These are phyloP conservation scores for Mobula hypostoma DNA, from an alignment of 2,113 vertebrate genomes.

Conservation along the genomic window DNA sequence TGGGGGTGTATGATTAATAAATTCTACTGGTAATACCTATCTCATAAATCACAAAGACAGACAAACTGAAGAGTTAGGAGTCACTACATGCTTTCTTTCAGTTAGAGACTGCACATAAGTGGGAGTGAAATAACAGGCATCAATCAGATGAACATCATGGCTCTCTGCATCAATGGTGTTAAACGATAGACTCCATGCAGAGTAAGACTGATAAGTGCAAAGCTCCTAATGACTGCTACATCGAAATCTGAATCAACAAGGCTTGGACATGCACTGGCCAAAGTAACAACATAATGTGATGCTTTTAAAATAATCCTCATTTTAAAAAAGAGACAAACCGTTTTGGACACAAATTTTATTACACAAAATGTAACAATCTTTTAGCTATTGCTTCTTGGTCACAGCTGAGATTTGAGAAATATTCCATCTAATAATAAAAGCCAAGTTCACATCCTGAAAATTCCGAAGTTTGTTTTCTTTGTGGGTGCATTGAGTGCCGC, in stretches of 20 bases:
- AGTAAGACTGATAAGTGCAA: neutral
- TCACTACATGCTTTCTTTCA: neutral
- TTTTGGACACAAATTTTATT: conserved; percentile 13
- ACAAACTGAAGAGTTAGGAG: neutral
- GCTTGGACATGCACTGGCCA: neutral
- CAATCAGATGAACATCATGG: neutral
- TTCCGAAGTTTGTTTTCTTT: conserved; percentile 81
- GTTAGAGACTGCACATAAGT: neutral
- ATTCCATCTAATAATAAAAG: conserved; percentile 21
- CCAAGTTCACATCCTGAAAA: conserved; percentile 78
- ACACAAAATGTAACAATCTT: neutral
- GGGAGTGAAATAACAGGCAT: neutral
- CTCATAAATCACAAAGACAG: conserved; percentile 26
- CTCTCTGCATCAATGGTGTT: neutral
- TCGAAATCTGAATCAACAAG: neutral
- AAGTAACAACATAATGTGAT: neutral
- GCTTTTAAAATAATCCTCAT: neutral
- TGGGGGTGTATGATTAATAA: neutral
- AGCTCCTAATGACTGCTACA: neutral
- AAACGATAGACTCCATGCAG: neutral
- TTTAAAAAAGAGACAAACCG: neutral
- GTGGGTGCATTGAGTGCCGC: conserved; percentile 81
- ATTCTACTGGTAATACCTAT: neutral
- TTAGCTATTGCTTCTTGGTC: neutral
- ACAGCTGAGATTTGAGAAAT: neutral